Percentiles rank a stretch among this genome's conserved stretches.
Conservation (phyloP, 2,888 invertebrate genomes). For the Dasypolia templi region DNA sequence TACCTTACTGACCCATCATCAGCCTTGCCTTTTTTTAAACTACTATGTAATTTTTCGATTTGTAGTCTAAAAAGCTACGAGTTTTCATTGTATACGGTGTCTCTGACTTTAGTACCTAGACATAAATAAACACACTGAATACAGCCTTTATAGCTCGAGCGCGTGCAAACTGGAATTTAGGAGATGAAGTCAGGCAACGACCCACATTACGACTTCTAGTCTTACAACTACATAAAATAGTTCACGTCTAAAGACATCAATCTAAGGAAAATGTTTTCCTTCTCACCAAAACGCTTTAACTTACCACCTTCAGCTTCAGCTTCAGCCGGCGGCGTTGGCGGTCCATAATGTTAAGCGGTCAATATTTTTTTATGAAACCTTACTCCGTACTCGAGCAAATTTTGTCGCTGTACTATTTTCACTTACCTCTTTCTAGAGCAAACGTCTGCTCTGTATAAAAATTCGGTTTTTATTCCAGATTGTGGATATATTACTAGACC, state of each 20-base stretch:
- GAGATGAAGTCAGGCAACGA: slow-evolving; percentile 32
- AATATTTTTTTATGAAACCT: slow-evolving; percentile 62
- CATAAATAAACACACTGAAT: slow-evolving; percentile 19
- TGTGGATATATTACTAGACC: slow-evolving; percentile 25
- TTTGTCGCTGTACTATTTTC: slow-evolving; percentile 58
- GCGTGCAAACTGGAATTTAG: slow-evolving; percentile 27
- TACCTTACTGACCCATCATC: not conserved
- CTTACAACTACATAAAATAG: slow-evolving; percentile 42
- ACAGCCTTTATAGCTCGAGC: slow-evolving; percentile 1
- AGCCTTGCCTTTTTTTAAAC: not conserved
- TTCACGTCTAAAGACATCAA: slow-evolving; percentile 24
- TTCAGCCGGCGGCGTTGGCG: not conserved
- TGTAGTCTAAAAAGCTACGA: not conserved
- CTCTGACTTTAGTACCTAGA: slow-evolving; percentile 2
- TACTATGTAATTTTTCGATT: not conserved
- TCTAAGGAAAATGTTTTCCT: slow-evolving; percentile 24
- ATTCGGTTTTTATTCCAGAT: slow-evolving; percentile 28
- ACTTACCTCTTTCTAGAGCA: slow-evolving; percentile 43
- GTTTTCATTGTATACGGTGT: not conserved
- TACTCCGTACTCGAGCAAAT: slow-evolving; percentile 46
- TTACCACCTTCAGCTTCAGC: slow-evolving; percentile 26
- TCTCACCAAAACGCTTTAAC: slow-evolving; percentile 29
- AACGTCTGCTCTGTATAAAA: slow-evolving; percentile 48
- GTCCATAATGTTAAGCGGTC: slow-evolving; percentile 56
- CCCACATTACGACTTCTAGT: slow-evolving; percentile 19